Conservation (phyloP, 2,888 invertebrate genomes). For the Aspidiotus rigidus region DNA sequence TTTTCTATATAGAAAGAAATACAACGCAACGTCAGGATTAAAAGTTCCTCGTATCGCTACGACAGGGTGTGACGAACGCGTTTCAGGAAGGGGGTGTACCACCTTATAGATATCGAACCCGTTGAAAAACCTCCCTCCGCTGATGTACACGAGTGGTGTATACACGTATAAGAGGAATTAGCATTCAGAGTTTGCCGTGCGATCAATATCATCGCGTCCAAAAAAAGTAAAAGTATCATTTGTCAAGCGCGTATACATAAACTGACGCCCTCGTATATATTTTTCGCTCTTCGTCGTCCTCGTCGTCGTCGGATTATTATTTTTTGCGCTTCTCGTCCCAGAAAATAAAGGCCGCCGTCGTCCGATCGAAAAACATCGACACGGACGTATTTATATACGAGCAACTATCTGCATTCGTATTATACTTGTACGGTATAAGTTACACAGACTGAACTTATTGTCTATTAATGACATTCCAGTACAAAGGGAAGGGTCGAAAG, state of each 20-base stretch:
- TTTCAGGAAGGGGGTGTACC: no score
- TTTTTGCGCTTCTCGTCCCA: not conserved
- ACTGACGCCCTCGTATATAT: not conserved
- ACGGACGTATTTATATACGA: not conserved
- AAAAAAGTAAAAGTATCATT: slow-evolving; percentile 2
- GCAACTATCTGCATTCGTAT: no score
- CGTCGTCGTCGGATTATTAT: no score
- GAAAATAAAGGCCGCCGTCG: not conserved
- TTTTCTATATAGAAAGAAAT: no score
- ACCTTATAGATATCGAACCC: no score
- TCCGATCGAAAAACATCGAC: not conserved
- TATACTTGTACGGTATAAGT: not conserved
- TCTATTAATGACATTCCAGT: slow-evolving; percentile 21
- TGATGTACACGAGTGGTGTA: no score
- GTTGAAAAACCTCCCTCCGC: no score
- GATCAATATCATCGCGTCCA: not conserved
- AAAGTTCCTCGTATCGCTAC: no score
- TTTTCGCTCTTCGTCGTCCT: no score
- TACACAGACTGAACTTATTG: slow-evolving; percentile 6
- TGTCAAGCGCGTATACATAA: not conserved
- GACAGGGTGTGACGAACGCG: no score
- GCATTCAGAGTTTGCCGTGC: not conserved
- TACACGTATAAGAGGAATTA: no score
- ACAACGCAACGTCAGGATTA: no score
- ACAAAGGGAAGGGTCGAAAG: slow-evolving; percentile 18